Percentiles rank a stretch among this genome's conserved stretches.
Conservation (phyloP, 2,113 vertebrate species). For the Synchiropus splendidus region DNA sequence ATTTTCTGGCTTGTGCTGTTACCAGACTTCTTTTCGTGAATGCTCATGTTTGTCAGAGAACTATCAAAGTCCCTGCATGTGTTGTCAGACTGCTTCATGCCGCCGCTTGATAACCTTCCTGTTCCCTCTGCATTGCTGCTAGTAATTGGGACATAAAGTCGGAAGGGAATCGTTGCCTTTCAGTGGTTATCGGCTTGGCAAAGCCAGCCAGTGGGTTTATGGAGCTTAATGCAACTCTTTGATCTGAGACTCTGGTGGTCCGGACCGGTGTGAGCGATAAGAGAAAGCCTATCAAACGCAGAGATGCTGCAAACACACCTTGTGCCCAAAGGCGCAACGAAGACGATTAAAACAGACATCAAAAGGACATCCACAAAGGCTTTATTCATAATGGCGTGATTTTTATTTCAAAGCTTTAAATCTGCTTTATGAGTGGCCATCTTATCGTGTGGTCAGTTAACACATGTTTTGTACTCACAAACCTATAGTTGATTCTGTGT, state of each 20-base stretch:
- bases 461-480: no score
- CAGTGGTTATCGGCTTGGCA: conserved; percentile 33
- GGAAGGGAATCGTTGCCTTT: conserved; percentile 30
- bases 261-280: conserved; percentile 38
- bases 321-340: conserved; percentile 15
- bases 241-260: conserved; percentile 34
- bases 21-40: no score
- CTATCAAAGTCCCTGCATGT: conserved; percentile 33
- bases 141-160: conserved; percentile 35
- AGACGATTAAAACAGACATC: conserved; percentile 32
- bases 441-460: no score
- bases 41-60: conserved; percentile 7
- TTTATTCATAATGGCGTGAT: conserved; percentile 24
- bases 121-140: conserved; percentile 15
- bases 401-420: no score
- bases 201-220: conserved; percentile 25
- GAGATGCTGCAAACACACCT: conserved; percentile 33
- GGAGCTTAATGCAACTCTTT: conserved; percentile 43
- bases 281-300: conserved; percentile 52
- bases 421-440: no score
- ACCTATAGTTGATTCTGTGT: no score
- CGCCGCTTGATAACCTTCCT: conserved; percentile 47
- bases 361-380: conserved; percentile 26
- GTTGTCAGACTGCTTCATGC: conserved; percentile 19
- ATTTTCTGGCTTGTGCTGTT: no score